phyloP scores from a whole-genome alignment of 2,113 vertebrate genomes.

The Megalops atlanticus region DNA sequence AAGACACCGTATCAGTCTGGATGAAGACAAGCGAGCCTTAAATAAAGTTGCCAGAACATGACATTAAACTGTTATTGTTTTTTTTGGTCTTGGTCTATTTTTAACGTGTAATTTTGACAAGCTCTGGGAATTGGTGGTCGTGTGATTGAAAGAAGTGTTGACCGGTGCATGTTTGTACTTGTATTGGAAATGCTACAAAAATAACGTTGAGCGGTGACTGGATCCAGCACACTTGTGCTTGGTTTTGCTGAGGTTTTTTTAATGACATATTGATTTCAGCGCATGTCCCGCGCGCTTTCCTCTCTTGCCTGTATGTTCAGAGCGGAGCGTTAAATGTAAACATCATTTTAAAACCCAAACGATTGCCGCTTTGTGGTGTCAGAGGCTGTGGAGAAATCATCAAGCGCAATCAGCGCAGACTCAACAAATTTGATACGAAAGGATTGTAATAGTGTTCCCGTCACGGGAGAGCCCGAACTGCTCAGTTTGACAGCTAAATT shows the following conservation, averaged over 20 bases:
- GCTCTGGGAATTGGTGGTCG: background rate
- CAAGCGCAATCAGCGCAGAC: background rate
- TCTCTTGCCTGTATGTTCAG: slow-evolving; percentile 55
- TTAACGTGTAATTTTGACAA: slow-evolving; percentile 30
- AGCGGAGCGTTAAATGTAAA: slow-evolving; percentile 67
- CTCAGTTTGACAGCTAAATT: background rate
- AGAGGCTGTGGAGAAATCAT: background rate
- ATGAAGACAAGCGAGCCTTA: slow-evolving; percentile 47
- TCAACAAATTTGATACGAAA: background rate
- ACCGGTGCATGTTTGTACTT: slow-evolving; percentile 20
- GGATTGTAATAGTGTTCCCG: background rate
- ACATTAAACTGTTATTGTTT: background rate
- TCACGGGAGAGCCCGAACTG: background rate
- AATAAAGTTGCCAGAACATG: too few relatives aligned
- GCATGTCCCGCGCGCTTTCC: slow-evolving; percentile 57
- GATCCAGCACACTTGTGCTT: slow-evolving; percentile 14
- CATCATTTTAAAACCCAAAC: slow-evolving; percentile 30
- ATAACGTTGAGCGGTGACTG: slow-evolving; percentile 49
- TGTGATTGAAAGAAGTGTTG: slow-evolving; percentile 40
- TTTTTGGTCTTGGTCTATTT: slow-evolving; percentile 11
- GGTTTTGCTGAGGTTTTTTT: slow-evolving; percentile 32
- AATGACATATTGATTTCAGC: slow-evolving; percentile 69
- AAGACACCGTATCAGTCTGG: slow-evolving; percentile 65
- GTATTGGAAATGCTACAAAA: slow-evolving; percentile 51
- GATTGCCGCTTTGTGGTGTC: background rate